Evolutionary conservation across 1,140 invertebrate species (phyloP), one percentile per base, ranked within the genome.

Genomic region (Lepidurus arcticus): DNA sequence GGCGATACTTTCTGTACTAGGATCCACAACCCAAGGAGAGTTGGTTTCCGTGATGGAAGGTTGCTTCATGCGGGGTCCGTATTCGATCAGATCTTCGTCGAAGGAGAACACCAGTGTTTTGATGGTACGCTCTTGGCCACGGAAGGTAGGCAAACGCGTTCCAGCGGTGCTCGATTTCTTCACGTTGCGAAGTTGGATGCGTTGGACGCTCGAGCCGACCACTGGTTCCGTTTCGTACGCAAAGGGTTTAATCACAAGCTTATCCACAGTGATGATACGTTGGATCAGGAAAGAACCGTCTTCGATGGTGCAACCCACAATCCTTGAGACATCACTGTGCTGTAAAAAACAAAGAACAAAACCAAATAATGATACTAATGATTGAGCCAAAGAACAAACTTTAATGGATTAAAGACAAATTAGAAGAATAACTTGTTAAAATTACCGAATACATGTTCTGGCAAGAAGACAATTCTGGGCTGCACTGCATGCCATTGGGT

Each of bases 141-240:
- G 53, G 53, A 65, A 65, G 13, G 53, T 65, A 21, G 53, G 53
- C 53, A 65, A 13, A 21, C 53, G 53, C 16, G 53, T 4, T n/a
- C 53, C 53, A 9, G 53, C 16, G 24, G 65, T 44, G 73, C 73
- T 13, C 16, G 65, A 73, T 73, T 75, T 75, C 73, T 74, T 73
- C 43, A 78, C 47, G 73, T 75, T 42, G 42, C 65, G 65, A 73
- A 78, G 43, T 21, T 74, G 34, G 43, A 78, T 44, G 11, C 73
- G 73, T 45, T 78, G 78, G 10, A 78, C 47, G 16, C 73, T 44
- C 21, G 47, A 44, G 42, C 75, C 79, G 34, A 78, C 79, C 21
- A 80, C 42, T 5, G 79, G 77, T 74, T 80, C 79, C 13, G 79
- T 80, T 24, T 80, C 79, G 47, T 76, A 80, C 42, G 75, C 76